Base-by-base conservation (phyloP, 2,888 invertebrate species). In the Flabesymbios commensalis region DNA sequence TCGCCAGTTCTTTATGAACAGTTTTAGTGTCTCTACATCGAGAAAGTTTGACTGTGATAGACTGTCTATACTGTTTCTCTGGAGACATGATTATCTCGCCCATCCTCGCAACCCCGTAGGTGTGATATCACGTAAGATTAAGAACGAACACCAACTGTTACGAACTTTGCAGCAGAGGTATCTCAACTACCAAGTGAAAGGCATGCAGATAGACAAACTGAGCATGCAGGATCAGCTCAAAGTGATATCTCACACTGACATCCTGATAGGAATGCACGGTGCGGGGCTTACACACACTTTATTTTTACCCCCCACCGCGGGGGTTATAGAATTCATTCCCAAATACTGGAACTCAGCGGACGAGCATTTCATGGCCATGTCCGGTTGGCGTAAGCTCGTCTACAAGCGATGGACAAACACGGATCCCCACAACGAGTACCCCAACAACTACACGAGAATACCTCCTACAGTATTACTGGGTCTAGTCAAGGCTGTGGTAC, bases 251-350 rank as follows among this genome's bases (percentile, higher is more conserved):
- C 62, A 68, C 10, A 75, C 80, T 1, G 80, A 81, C 67, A 72
- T 82, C 51, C 65, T 81, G 17, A 71, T 81, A 1, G 81, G 81
- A 1, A 80, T 82, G 78, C 82, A 81, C 42, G 82, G 82, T 3
- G 82, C 81, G 2, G 81, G 79, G 2, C 66, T 82, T 24, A 74
- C 79, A 2, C 76, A 78, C 51, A 70, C 78, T 1, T 57, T 80
- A 10, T 80, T 81, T 59, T 65, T 82, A n/a, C 78, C 78, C 0
- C 61, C 67, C n/a, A 72, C 74, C 45, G 72, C 72, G 0, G 79
- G 73, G 0, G 67, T 82, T 0, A 67, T 82, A 7, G 82, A 82
- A 60, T 58, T 81, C 7, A 73, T 72, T 48, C 78, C 80, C 0
- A 64, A 56, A 3, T 76, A 78, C 61, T 75, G 72, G 69, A 59